Percentiles rank a stretch among this genome's conserved stretches.
phyloP scores from a whole-genome alignment of 1,140 invertebrate genomes.

The Octopus sinensis region DNA sequence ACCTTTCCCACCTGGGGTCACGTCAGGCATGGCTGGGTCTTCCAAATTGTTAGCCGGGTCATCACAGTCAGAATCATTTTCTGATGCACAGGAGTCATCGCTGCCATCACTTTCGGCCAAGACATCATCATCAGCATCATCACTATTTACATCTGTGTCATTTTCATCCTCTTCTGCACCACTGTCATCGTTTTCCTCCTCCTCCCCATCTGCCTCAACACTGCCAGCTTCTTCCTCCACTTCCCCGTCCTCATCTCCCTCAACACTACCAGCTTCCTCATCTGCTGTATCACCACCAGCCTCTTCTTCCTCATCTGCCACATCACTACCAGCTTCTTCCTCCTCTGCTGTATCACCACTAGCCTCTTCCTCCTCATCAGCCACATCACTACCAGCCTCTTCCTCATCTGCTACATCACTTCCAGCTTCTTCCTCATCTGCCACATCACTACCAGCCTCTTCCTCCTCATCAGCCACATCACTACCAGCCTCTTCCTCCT shows the following conservation, averaged over 20 bases:
- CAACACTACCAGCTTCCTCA: neutral
- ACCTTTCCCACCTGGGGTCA: neutral
- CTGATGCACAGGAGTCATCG: neutral
- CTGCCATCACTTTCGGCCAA: constrained; percentile 14
- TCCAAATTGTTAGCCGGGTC: no score
- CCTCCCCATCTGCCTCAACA: no score
- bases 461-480: neutral
- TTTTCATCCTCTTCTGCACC: neutral
- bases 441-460: neutral
- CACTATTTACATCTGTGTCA: constrained; percentile 9
- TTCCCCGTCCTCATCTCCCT: neutral
- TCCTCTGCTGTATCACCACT: constrained; percentile 43
- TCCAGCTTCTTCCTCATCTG: neutral
- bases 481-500: neutral
- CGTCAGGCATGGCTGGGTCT: no score
- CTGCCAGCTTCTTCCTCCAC: no score
- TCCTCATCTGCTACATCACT: constrained; percentile 20
- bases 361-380: constrained; percentile 38
- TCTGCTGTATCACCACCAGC: constrained; percentile 25
- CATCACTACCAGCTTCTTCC: constrained; percentile 60
- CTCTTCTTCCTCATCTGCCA: constrained; percentile 51
- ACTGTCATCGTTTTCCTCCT: no score
- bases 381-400: constrained; percentile 23
- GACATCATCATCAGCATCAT: constrained; percentile 4
- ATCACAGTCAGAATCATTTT: neutral